Evolutionary conservation across 2,797 vertebrate genomes (phyloP), one percentile per base, ranked within the genome.

Genomic region (Poeciliopsis presidionis): DNA sequence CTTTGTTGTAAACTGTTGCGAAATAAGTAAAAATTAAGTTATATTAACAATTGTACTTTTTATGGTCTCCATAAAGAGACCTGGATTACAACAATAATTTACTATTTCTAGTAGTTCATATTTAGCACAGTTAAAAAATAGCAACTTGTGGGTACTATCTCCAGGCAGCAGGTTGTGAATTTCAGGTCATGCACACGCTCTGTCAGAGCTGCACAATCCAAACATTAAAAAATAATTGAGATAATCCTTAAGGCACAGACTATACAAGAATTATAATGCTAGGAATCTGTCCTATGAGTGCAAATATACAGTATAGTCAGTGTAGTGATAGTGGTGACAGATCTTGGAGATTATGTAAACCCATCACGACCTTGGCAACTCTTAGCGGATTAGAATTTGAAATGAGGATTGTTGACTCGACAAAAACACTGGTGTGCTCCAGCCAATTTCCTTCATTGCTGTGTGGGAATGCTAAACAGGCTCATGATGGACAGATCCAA

Each of bases 351-450:
- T 65, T 25, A 75, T 22, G 49, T 20, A 46, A 43, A 25, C 77
- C 41, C 36, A 33, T 70, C 69, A 46, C 73, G 72, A 70, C 74
- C 46, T 71, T 74, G 39, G 28, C 33, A 47, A 65, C n/a, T 72
- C 77, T 59, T 45, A 69, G 33, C 49, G 36, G 63, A 79, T 83
- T 69, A 73, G 33, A 49, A 74, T 73, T 77, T 25, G 57, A 81
- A 79, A 72, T 41, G 47, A 77, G 41, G 70, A 76, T 63, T 74
- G 72, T 74, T 80, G 65, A 85, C 76, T 78, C 43, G 75, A 74
- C 46, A 78, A 69, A 79, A 81, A 63, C 49, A 7, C 28, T 0
- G 22, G 33, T 11, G 25, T 80, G 18, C 65, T 46, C 13, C 49
- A 61, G 55, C 11, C 28, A 69, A 76, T 81, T 86, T 65, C 53